Base-by-base conservation (phyloP, 2,888 invertebrate species). In the Chrysina gloriosa region DNA sequence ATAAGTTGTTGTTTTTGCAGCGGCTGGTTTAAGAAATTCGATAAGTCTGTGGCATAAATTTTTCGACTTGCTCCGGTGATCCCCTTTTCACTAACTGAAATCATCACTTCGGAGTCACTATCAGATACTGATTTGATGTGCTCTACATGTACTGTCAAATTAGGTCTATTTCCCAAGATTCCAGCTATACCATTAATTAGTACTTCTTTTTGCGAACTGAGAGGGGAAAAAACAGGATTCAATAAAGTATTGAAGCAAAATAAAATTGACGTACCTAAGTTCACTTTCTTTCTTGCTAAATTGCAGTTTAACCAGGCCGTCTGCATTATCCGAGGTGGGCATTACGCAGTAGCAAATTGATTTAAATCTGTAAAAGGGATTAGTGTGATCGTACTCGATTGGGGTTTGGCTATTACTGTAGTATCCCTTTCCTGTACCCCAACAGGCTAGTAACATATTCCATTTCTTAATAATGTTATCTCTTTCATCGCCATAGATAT, bases 311-410 rank as follows among this genome's bases (percentile, higher is more conserved):
- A 98, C 95, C 45, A 95, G 86, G 0, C 98, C 98, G 77, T 97
- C 94, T 77, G 95, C 94, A 79, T 97, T 96, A 70, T 94, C 94
- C 54, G 92, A 89, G 2, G 90, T 90, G 0, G 96, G 94, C 73
- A 97, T 88, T 16, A 92, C 89, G 73, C 94, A 95, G 80, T 98
- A 98, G 0, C 96, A 96, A 63, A 98, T 93, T 0, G 97, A 94
- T 84, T 97, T 98, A 80, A 98, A 97, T 45, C 95, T 89, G 78
- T 96, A 97, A 56, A 96, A 89, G 0, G 95, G 94, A 82, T 98
- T 98, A 77, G 95, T 92, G 65, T 93, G 91, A 52, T 91, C 93
- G 72, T 97, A 90, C 65, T 94, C 93, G 3, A 97, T 88, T 0
- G 95, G 91, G 1, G 89, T 90, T 3, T 91, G 91, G 73, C 88